Conservation (phyloP, 1,140 invertebrate species). For the Papilio glaucus region DNA sequence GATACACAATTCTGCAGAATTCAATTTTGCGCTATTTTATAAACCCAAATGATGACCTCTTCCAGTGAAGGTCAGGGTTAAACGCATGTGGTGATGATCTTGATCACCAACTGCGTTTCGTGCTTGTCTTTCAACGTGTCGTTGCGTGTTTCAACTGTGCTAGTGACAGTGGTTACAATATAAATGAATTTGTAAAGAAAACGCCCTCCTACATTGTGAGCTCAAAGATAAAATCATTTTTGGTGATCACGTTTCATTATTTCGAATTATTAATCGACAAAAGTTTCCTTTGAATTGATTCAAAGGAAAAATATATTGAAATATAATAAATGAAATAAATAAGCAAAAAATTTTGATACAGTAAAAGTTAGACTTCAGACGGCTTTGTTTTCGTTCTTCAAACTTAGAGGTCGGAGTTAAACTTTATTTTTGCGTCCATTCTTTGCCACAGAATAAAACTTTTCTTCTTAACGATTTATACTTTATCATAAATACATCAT, state of each 20-base stretch:
- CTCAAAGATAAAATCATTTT: not conserved
- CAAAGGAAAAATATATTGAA: not conserved
- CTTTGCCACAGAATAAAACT: not conserved
- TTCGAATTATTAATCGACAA: not conserved
- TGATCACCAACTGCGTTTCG: too few species aligned
- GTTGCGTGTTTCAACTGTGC: not conserved
- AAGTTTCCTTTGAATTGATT: not conserved
- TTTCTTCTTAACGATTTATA: not conserved
- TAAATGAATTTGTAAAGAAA: not conserved
- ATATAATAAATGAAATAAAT: constrained; percentile 22
- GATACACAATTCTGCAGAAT: too few species aligned
- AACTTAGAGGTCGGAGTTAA: constrained; percentile 24
- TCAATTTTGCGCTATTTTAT: too few species aligned
- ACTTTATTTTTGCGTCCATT: not conserved
- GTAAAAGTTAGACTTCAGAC: constrained; percentile 1
- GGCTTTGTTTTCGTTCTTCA: constrained; percentile 32
- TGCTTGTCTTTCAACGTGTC: too few species aligned
- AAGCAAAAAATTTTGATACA: not conserved
- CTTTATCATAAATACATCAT: not conserved
- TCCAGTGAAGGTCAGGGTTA: too few species aligned
- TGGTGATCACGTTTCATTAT: not conserved
- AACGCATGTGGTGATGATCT: too few species aligned
- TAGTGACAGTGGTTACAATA: not conserved
- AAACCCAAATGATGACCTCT: too few species aligned
- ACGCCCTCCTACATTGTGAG: not conserved